phyloP scores from a whole-genome alignment of 2,888 invertebrate species.

The Catonia carolina region DNA sequence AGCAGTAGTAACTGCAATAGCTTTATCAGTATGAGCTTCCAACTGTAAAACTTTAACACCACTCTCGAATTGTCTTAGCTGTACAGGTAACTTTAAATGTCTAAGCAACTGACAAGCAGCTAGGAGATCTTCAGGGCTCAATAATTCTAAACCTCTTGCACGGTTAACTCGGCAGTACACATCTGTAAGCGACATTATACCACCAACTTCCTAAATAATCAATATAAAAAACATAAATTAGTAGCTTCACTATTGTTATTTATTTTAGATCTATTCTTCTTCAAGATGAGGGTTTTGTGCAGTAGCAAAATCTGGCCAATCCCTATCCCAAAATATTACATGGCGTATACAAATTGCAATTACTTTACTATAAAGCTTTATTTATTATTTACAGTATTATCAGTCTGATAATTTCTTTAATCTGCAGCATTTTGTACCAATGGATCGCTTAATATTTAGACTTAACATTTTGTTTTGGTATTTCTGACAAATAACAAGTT shows the following conservation, averaged over 20 bases:
- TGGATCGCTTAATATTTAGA: no score
- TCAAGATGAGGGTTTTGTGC: constrained; percentile 9
- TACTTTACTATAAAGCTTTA: no score
- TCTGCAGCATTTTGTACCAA: no score
- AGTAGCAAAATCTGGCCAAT: no score
- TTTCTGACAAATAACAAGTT: no score
- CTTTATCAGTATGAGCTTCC: constrained; percentile 63
- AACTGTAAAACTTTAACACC: constrained; percentile 93
- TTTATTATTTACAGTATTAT: no score
- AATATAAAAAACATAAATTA: not conserved
- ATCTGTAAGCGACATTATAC: constrained; percentile 95
- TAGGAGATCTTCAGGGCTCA: constrained; percentile 94
- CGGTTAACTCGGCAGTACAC: constrained; percentile 95
- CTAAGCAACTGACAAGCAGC: constrained; percentile 75
- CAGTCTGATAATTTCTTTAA: no score
- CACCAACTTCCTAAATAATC: constrained; percentile 72
- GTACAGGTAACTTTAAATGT: constrained; percentile 59
- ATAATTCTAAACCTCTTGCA: constrained; percentile 88
- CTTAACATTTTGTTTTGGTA: no score
- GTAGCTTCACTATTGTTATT: not conserved
- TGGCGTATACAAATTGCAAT: no score
- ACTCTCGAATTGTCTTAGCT: constrained; percentile 78
- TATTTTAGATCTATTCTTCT: not conserved
- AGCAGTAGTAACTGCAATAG: constrained; percentile 59
- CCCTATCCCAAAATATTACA: no score